Evolutionary conservation across 2,888 invertebrate genomes (phyloP).

Genomic region (Ophion slaviceki): DNA sequence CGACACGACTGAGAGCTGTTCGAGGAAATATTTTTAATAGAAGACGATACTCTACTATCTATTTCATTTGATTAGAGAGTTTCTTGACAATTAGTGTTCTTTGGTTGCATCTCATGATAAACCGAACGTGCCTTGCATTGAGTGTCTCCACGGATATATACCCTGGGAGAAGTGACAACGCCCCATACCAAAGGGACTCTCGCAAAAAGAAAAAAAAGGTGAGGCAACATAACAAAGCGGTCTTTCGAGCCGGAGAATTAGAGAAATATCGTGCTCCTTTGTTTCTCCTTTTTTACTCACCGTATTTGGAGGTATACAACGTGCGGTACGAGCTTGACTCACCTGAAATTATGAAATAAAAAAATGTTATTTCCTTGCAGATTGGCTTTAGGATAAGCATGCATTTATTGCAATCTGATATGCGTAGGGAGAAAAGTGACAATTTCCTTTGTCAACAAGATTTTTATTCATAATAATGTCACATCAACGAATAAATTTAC

Average conservation of each 20-base stretch:
- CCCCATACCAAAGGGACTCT: conserved; percentile 27
- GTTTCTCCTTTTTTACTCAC: conserved; percentile 38
- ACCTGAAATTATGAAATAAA: conserved; percentile 59
- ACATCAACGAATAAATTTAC: no score
- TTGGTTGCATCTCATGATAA: conserved; percentile 33
- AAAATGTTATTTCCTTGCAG: conserved; percentile 45
- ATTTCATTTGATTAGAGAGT: conserved; percentile 36
- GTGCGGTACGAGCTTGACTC: conserved; percentile 38
- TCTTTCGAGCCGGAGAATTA: conserved; percentile 4
- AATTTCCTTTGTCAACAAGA: neutral
- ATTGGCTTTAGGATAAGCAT: neutral
- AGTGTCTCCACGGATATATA: conserved; percentile 31
- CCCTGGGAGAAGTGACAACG: conserved; percentile 23
- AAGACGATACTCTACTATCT: neutral
- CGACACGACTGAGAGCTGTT: neutral
- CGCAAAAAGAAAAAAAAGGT: conserved; percentile 33
- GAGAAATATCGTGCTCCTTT: conserved; percentile 31
- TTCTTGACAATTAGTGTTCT: conserved; percentile 57
- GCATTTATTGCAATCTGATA: neutral
- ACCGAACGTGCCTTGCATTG: conserved; percentile 56
- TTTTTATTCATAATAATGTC: neutral
- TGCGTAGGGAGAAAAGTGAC: neutral
- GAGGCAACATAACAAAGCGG: conserved; percentile 48
- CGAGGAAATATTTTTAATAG: conserved; percentile 2
- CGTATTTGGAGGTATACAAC: neutral